phyloP scores from a whole-genome alignment of 2,113 vertebrate genomes.

The Poeciliopsis turrubarensis region DNA sequence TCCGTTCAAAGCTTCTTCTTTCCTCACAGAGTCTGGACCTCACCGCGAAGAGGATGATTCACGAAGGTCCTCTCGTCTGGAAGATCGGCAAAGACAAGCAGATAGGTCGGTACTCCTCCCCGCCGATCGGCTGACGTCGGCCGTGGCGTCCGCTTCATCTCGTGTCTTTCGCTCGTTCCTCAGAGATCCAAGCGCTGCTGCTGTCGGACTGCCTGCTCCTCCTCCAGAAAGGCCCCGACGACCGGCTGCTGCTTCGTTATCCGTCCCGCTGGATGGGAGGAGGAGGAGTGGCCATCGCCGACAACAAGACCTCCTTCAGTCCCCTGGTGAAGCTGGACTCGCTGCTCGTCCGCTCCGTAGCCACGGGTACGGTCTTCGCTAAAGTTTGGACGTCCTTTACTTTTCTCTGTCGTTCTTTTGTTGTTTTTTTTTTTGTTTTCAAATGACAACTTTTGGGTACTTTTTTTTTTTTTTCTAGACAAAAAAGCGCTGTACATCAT shows the following conservation, averaged over 20 bases:
- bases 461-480: conserved; percentile 74
- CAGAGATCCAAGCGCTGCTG: conserved; percentile 92
- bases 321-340: conserved; percentile 89
- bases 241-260: conserved; percentile 87
- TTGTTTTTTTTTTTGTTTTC: too few species aligned
- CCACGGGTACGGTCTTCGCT: conserved; percentile 78
- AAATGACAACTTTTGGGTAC: rapidly evolving
- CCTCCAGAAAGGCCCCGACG: conserved; percentile 86
- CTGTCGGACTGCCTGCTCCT: conserved; percentile 90
- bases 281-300: conserved; percentile 77
- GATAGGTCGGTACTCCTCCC: conserved; percentile 78
- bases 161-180: rapidly evolving
- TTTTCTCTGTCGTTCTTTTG: too few species aligned
- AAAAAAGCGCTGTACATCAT: conserved; percentile 93
- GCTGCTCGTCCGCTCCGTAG: conserved; percentile 87
- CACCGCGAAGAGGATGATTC: conserved; percentile 89
- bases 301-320: conserved; percentile 89
- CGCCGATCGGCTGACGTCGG: too few species aligned
- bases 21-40: conserved; percentile 87
- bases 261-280: conserved; percentile 77
- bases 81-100: conserved; percentile 92
- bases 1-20: not conserved
- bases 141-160: not conserved
- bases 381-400: not conserved
- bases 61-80: conserved; percentile 91